Evolutionary conservation across 2,888 invertebrate genomes (phyloP).

Genomic region (Geotrupes spiniger): DNA sequence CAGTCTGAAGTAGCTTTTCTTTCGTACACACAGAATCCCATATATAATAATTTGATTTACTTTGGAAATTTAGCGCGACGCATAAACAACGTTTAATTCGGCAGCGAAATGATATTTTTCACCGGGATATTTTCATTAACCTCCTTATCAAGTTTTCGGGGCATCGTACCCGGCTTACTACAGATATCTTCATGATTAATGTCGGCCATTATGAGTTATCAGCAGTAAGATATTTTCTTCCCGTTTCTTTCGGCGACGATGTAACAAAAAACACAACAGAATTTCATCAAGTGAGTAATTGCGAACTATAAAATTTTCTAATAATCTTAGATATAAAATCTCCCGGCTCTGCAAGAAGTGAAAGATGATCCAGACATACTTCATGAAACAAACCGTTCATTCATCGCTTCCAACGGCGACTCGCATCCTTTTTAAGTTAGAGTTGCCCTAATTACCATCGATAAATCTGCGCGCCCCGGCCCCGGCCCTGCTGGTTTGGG

Average conservation of each 20-base stretch:
- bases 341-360: constrained; percentile 20
- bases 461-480: constrained; percentile 34
- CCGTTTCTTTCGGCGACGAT: neutral
- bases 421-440: constrained; percentile 36
- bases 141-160: no score
- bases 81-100: no score
- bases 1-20: no score
- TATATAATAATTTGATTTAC: no score
- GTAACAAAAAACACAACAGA: constrained; percentile 1
- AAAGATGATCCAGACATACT: constrained; percentile 23
- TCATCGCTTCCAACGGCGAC: constrained; percentile 24
- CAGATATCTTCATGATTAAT: no score
- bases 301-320: constrained; percentile 28
- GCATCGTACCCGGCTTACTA: no score
- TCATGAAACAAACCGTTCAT: constrained; percentile 21
- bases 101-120: no score
- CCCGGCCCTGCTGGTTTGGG: constrained; percentile 21
- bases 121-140: no score
- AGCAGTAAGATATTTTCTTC: neutral
- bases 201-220: constrained; percentile 3
- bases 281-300: constrained; percentile 27
- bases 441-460: constrained; percentile 35
- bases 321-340: constrained; percentile 26
- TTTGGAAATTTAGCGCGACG: no score
- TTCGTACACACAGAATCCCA: no score